A percentile compares a stretch with the other conserved stretches of the same genome.
Conservation (phyloP, 2,888 invertebrate genomes). For the Bombylius major region DNA sequence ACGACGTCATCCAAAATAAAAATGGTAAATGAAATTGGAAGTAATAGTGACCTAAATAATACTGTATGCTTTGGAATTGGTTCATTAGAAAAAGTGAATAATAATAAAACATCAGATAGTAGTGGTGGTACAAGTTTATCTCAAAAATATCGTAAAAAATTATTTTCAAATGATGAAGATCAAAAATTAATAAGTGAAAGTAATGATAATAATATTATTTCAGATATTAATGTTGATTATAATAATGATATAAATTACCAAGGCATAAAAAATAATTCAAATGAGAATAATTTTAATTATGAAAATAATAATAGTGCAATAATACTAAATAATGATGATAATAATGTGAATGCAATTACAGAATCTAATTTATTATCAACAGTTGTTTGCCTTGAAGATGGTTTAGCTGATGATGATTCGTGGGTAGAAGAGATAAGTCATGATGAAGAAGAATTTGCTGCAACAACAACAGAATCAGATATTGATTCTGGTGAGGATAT, state of each 20-base stretch:
- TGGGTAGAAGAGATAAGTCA: constrained; percentile 83
- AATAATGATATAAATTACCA: constrained; percentile 27
- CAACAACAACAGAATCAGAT: constrained; percentile 47
- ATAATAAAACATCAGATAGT: too few relatives aligned
- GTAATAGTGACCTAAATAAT: too few relatives aligned
- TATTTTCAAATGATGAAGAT: constrained; percentile 19
- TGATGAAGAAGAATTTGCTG: constrained; percentile 52
- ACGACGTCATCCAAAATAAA: too few relatives aligned
- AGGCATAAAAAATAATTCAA: constrained; percentile 23
- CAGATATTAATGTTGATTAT: constrained; percentile 19
- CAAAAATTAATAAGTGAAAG: constrained; percentile 11
- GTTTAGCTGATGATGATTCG: constrained; percentile 78
- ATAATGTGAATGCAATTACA: constrained; percentile 54
- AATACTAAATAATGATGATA: constrained; percentile 4
- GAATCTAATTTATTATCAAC: constrained; percentile 58
- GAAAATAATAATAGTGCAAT: constrained; percentile 3
- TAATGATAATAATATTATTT: constrained; percentile 12
- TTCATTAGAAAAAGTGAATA: too few relatives aligned
- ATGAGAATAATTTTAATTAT: constrained; percentile 4
- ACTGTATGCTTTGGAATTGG: too few relatives aligned
- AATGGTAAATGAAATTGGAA: too few relatives aligned
- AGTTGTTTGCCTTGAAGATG: constrained; percentile 67
- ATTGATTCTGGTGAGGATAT: constrained; percentile 58
- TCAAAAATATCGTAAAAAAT: background rate
- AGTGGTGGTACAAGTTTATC: background rate